phyloP scores from a whole-genome alignment of 35 echinoderm and acorn worm genomes.

The Anneissia japonica region DNA sequence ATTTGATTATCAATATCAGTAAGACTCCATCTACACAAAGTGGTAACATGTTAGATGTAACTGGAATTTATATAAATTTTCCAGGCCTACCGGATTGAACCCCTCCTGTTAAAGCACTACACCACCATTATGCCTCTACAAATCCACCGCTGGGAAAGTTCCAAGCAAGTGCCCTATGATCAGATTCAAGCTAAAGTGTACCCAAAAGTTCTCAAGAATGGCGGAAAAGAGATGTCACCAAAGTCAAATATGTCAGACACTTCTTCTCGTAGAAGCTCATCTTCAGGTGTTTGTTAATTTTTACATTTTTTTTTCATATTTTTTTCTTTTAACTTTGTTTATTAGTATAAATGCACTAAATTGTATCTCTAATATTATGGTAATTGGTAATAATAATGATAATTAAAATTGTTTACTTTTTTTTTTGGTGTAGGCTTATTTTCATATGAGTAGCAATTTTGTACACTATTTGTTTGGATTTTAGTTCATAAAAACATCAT shows the following conservation, averaged over 20 bases:
- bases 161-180: conserved; percentile 50
- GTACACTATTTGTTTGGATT: too few species aligned
- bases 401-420: too few species aligned
- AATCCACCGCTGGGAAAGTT: conserved; percentile 44
- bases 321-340: not conserved
- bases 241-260: not conserved
- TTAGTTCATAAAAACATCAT: too few species aligned
- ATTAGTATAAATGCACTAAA: not conserved
- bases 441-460: too few species aligned
- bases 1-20: too few species aligned
- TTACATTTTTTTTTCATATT: too few species aligned
- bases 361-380: too few species aligned
- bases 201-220: conserved; percentile 24
- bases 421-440: too few species aligned
- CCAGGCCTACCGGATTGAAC: conserved; percentile 94
- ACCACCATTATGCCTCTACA: conserved; percentile 54
- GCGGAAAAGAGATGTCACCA: not conserved
- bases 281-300: not conserved
- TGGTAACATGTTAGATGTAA: too few species aligned
- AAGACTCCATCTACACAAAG: too few species aligned
- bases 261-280: not conserved
- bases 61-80: too few species aligned
- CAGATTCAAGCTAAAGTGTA: conserved; percentile 49
- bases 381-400: too few species aligned
- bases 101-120: conserved; percentile 92